phyloP scores from a whole-genome alignment of 2,888 invertebrate species.

The Aradus depressus region DNA sequence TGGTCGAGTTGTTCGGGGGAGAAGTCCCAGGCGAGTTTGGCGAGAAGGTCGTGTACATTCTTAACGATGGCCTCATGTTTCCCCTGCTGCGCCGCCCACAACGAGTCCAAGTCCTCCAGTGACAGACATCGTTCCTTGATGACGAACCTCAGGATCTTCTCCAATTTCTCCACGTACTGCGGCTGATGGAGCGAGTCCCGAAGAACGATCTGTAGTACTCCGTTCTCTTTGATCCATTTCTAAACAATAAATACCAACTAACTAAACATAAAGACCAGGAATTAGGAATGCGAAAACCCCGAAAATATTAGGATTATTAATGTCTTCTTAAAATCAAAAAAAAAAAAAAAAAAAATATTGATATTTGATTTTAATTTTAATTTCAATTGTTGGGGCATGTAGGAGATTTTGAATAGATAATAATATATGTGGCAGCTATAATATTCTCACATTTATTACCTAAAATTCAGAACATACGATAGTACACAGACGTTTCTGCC shows the following conservation, averaged over 20 bases:
- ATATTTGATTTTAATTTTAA: background rate
- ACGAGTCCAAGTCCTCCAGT: conserved; percentile 81
- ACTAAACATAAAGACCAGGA: background rate
- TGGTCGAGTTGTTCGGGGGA: conserved; percentile 94
- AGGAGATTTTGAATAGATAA: background rate
- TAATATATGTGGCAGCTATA: too few species aligned
- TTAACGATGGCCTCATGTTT: conserved; percentile 98
- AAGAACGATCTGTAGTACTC: conserved; percentile 87
- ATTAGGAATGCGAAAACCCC: background rate
- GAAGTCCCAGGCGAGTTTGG: conserved; percentile 97
- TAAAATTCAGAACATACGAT: too few species aligned
- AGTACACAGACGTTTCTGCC: too few species aligned
- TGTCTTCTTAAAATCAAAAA: too few species aligned
- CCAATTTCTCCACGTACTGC: conserved; percentile 93
- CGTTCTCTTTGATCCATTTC: conserved; percentile 93
- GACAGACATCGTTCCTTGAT: conserved; percentile 87
- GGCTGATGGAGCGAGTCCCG: conserved; percentile 94
- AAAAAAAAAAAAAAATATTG: conserved; percentile 2
- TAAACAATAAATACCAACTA: conserved; percentile 37
- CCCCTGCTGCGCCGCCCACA: conserved; percentile 94
- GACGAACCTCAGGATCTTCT: conserved; percentile 93
- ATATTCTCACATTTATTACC: too few species aligned
- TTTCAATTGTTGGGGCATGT: background rate
- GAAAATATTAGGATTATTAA: background rate
- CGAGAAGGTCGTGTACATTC: conserved; percentile 90